phyloP scores from a whole-genome alignment of 2,113 vertebrate species.

The Lipophrys pholis region DNA sequence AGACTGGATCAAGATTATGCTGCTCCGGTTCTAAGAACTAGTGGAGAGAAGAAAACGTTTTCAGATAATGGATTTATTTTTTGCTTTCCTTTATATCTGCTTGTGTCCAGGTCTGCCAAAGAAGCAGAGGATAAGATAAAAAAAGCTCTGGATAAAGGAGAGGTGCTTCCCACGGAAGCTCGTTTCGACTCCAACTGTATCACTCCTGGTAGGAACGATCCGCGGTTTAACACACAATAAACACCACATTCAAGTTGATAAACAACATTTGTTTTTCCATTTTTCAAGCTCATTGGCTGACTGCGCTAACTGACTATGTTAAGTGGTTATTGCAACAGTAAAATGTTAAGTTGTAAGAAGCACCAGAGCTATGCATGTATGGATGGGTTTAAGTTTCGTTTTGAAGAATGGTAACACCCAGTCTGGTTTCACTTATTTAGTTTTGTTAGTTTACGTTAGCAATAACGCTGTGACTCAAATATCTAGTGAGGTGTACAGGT shows the following conservation, averaged over 20 bases:
- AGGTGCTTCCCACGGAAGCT: constrained; percentile 93
- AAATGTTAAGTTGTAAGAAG: no score
- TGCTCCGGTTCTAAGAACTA: constrained; percentile 1
- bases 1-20: neutral
- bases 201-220: constrained; percentile 89
- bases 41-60: neutral
- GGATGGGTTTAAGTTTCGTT: no score
- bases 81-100: constrained; percentile 1
- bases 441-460: neutral
- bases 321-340: neutral
- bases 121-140: constrained; percentile 99
- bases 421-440: neutral
- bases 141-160: constrained; percentile 97
- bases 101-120: constrained; percentile 90
- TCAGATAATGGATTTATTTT: neutral
- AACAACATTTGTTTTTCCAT: neutral
- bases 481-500: no score
- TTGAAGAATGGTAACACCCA: no score
- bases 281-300: neutral
- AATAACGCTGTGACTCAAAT: neutral
- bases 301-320: neutral
- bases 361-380: no score
- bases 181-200: constrained; percentile 99
- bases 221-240: neutral
- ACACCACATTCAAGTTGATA: neutral